phyloP scores from a whole-genome alignment of 2,888 invertebrate genomes.

The Idaea dimidiata region DNA sequence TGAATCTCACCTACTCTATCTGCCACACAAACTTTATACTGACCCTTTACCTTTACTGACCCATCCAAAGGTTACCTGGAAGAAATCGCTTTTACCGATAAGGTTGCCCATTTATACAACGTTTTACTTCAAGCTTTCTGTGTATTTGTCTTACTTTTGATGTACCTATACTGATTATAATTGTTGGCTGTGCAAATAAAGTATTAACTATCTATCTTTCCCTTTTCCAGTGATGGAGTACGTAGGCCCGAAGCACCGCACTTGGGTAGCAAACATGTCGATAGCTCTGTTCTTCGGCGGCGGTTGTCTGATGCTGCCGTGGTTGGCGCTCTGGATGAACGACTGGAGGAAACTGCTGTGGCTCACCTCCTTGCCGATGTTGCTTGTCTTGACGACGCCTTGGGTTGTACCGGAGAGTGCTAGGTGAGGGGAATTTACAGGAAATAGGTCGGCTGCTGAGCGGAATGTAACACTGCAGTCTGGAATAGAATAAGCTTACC shows the following conservation, averaged over 20 bases:
- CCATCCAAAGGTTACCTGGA: no score
- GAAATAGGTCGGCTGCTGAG: neutral
- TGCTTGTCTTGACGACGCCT: slow-evolving; percentile 54
- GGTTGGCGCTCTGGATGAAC: slow-evolving; percentile 68
- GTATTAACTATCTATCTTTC: neutral
- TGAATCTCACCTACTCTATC: no score
- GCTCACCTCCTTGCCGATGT: slow-evolving; percentile 65
- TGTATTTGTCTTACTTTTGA: no score
- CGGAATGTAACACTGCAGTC: no score
- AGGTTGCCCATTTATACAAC: no score
- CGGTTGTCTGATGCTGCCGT: slow-evolving; percentile 68
- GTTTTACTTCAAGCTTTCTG: no score
- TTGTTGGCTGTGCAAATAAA: no score
- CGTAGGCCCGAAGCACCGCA: slow-evolving; percentile 72
- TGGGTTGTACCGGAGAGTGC: slow-evolving; percentile 72
- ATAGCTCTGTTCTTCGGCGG: slow-evolving; percentile 73
- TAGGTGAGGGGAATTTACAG: slow-evolving; percentile 11
- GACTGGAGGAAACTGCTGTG: slow-evolving; percentile 69
- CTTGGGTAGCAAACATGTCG: slow-evolving; percentile 75
- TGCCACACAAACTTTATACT: no score
- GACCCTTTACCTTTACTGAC: neutral
- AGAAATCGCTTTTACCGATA: no score
- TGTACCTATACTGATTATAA: no score
- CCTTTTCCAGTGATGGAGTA: slow-evolving; percentile 67
- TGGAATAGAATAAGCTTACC: no score